Conservation (phyloP, 2,888 invertebrate genomes). For the Eupsilia transversa region DNA sequence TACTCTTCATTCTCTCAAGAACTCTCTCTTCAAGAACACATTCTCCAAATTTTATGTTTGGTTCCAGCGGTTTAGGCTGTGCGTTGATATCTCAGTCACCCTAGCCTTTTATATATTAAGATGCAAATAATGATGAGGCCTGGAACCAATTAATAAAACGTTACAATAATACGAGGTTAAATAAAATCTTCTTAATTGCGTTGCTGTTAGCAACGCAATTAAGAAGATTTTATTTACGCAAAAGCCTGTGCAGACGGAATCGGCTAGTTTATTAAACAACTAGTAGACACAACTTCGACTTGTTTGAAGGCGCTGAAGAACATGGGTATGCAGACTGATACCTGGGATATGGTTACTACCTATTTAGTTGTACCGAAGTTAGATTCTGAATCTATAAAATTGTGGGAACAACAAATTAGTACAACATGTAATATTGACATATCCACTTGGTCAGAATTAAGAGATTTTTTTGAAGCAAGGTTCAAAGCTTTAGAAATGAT, state of each 20-base stretch:
- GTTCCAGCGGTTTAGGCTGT: too few relatives aligned
- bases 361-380: too few relatives aligned
- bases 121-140: constrained; percentile 40
- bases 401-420: too few relatives aligned
- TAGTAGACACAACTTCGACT: constrained; percentile 34
- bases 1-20: too few relatives aligned
- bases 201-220: constrained; percentile 36
- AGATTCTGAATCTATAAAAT: too few relatives aligned
- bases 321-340: constrained; percentile 14
- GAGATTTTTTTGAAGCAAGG: constrained; percentile 26
- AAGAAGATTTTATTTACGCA: constrained; percentile 31
- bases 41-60: too few relatives aligned
- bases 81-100: too few relatives aligned
- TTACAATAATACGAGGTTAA: constrained; percentile 40
- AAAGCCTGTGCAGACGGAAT: constrained; percentile 19
- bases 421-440: not conserved
- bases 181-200: too few relatives aligned
- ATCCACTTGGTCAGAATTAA: too few relatives aligned
- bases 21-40: too few relatives aligned
- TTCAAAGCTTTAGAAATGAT: constrained; percentile 45
- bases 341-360: constrained; percentile 24
- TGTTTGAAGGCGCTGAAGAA: constrained; percentile 34
- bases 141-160: constrained; percentile 35
- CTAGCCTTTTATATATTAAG: too few relatives aligned
- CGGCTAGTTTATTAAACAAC: constrained; percentile 30